A percentile compares a stretch with the other conserved stretches of the same genome.
phyloP scores from a whole-genome alignment of 2,797 vertebrate genomes.

The Leucoraja ocellata region DNA sequence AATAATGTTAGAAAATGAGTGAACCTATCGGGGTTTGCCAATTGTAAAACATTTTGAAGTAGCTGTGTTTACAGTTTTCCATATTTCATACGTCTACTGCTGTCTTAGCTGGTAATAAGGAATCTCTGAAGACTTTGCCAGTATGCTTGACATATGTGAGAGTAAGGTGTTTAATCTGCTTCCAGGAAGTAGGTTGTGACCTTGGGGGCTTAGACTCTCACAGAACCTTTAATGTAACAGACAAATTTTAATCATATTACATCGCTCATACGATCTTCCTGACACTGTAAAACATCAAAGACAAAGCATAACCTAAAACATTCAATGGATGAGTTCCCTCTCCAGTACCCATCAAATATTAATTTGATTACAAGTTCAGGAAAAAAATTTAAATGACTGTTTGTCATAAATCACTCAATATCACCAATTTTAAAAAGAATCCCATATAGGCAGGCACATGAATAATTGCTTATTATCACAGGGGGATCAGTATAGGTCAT shows the following conservation, averaged over 20 bases:
- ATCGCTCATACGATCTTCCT: constrained; percentile 24
- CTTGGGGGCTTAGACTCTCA: not conserved
- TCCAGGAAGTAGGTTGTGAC: constrained; percentile 33
- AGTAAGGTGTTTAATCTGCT: constrained; percentile 35
- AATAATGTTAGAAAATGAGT: not conserved
- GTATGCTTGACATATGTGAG: constrained; percentile 21
- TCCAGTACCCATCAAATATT: not conserved
- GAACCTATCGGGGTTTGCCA: no score
- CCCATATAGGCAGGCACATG: not conserved
- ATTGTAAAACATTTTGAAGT: not conserved
- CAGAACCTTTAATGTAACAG: constrained; percentile 31
- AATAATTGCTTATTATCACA: constrained; percentile 12
- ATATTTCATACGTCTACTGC: not conserved
- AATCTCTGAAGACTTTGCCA: constrained; percentile 2
- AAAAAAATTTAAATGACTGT: not conserved
- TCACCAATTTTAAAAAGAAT: not conserved
- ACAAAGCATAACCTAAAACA: constrained; percentile 16
- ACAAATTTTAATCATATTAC: constrained; percentile 32
- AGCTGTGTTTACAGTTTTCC: not conserved
- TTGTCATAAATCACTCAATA: not conserved
- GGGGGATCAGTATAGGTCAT: not conserved
- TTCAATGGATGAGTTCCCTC: not conserved
- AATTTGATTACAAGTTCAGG: constrained; percentile 11
- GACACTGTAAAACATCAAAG: constrained; percentile 37
- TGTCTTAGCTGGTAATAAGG: not conserved